A percentile compares a stretch with the other conserved stretches of the same genome.
Evolutionary conservation across 2,888 invertebrate species (phyloP).

Genomic region (Orthosia gracilis): DNA sequence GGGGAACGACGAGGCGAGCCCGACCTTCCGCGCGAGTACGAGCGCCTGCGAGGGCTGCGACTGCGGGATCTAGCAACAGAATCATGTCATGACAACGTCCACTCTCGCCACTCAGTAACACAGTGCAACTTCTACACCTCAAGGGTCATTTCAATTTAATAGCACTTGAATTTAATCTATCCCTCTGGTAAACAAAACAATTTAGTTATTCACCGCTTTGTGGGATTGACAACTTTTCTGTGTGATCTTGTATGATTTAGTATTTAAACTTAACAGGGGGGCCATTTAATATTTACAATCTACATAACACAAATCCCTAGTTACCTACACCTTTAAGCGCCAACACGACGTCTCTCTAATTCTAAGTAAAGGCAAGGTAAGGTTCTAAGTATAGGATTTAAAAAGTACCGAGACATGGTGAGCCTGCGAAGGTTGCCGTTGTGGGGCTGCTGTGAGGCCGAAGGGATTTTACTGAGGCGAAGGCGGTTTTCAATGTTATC

Average conservation of each 20-base stretch:
- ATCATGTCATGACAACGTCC: slow-evolving; percentile 42
- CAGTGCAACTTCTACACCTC: slow-evolving; percentile 63
- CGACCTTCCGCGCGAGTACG: slow-evolving; percentile 87
- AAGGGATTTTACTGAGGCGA: slow-evolving; percentile 83
- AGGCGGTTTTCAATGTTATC: slow-evolving; percentile 81
- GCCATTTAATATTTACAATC: slow-evolving; percentile 57
- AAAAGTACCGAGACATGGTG: slow-evolving; percentile 90
- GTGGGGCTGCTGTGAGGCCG: slow-evolving; percentile 88
- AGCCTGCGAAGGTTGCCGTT: slow-evolving; percentile 86
- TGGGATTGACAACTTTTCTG: slow-evolving; percentile 42
- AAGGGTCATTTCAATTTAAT: slow-evolving; percentile 51
- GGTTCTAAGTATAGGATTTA: slow-evolving; percentile 90
- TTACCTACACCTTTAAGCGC: slow-evolving; percentile 74
- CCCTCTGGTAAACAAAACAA: slow-evolving; percentile 23
- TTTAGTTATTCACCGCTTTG: slow-evolving; percentile 47
- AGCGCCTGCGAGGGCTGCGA: slow-evolving; percentile 87
- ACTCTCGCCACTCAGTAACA: slow-evolving; percentile 35
- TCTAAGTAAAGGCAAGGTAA: slow-evolving; percentile 83
- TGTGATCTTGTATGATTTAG: slow-evolving; percentile 41
- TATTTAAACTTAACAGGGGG: slow-evolving; percentile 42
- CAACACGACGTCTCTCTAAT: slow-evolving; percentile 77
- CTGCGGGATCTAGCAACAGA: slow-evolving; percentile 83
- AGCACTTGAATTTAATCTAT: slow-evolving; percentile 39
- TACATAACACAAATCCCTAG: slow-evolving; percentile 72
- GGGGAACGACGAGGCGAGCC: slow-evolving; percentile 86